Evolutionary conservation across 2,113 vertebrate species (phyloP).

Genomic region (Gorsachius goisagi): DNA sequence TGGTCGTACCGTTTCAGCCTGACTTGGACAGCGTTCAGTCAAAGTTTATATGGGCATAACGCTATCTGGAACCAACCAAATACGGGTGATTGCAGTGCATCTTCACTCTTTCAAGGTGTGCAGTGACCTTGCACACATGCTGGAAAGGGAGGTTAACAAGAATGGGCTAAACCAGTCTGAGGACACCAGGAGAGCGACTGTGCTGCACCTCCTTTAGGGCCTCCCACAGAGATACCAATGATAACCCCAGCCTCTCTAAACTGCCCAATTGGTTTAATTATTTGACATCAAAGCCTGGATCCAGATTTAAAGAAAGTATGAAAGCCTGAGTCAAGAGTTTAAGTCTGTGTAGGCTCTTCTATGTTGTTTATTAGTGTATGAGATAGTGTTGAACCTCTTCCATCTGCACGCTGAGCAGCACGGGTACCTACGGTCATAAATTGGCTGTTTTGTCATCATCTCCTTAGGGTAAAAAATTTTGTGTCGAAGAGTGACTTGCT

Average conservation of each 20-base stretch:
- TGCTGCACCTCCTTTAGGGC: background rate
- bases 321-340: background rate
- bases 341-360: background rate
- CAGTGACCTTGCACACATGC: fast-evolving
- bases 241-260: background rate
- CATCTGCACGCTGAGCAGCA: background rate
- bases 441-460: background rate
- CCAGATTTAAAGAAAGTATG: background rate
- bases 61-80: background rate
- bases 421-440: background rate
- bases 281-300: background rate
- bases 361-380: background rate
- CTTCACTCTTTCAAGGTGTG: background rate
- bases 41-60: background rate
- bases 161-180: background rate
- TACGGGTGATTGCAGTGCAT: background rate
- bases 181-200: background rate
- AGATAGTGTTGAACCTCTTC: background rate
- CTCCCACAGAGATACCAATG: background rate
- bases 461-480: background rate
- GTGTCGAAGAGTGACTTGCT: background rate
- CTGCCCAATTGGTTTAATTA: background rate
- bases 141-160: background rate
- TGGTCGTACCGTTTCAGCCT: background rate
- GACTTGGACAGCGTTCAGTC: background rate